These are phyloP conservation scores for Platypus cylindrus DNA, from an alignment of 2,888 invertebrate species.

Conservation along the genomic window DNA sequence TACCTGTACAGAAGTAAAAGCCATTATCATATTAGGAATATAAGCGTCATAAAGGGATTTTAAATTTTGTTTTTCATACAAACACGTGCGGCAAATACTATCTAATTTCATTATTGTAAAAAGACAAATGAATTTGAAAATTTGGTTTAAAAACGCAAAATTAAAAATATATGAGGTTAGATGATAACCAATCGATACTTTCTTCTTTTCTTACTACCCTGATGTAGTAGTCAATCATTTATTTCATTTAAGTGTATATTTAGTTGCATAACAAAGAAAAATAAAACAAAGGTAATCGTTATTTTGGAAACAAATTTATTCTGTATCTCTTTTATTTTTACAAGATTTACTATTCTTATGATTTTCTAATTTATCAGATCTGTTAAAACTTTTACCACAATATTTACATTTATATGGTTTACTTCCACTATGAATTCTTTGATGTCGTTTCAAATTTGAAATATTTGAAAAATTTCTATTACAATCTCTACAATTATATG, in stretches of 20 bases:
- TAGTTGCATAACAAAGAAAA: background rate
- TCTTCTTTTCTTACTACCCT: background rate
- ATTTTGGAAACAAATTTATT: conserved; percentile 4
- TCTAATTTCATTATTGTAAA: conserved; percentile 27
- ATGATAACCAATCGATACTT: too few relatives aligned
- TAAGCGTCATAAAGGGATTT: conserved; percentile 32
- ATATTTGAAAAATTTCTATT: conserved; percentile 33
- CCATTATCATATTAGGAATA: conserved; percentile 34
- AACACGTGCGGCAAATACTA: conserved; percentile 32
- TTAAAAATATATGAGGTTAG: background rate
- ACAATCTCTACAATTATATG: conserved; percentile 28
- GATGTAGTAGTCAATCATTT: background rate
- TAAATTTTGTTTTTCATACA: conserved; percentile 30
- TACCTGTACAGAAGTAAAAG: conserved; percentile 32
- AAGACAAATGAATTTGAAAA: background rate
- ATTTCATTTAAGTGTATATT: background rate
- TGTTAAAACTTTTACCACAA: conserved; percentile 29
- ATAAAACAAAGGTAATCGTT: background rate
- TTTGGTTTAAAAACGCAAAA: background rate
- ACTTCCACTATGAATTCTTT: conserved; percentile 63
- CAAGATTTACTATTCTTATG: conserved; percentile 29
- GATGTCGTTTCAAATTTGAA: conserved; percentile 63
- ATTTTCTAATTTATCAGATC: conserved; percentile 31
- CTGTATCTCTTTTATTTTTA: conserved; percentile 11
- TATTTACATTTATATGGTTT: conserved; percentile 45